Conservation (phyloP, 1,140 invertebrate species). For the Drosophila orena region DNA sequence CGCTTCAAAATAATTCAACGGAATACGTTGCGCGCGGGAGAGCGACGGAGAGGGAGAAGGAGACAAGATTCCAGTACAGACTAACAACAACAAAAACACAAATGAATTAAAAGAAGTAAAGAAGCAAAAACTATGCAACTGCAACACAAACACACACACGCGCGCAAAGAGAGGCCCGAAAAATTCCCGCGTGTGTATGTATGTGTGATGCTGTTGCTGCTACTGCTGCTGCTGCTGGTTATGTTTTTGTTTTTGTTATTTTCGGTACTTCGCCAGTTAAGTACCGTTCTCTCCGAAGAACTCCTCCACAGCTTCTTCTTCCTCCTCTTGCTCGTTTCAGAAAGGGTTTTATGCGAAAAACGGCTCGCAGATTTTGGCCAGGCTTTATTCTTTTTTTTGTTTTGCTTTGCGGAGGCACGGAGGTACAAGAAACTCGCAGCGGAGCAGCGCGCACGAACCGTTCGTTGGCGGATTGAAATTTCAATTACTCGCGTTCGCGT, state of each 20-base stretch:
- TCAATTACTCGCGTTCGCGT: background rate
- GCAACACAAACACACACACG: constrained; percentile 44
- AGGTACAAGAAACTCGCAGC: constrained; percentile 25
- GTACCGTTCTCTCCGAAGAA: constrained; percentile 32
- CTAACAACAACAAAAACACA: constrained; percentile 27
- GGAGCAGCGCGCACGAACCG: constrained; percentile 15
- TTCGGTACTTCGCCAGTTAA: constrained; percentile 8
- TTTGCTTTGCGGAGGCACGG: constrained; percentile 11
- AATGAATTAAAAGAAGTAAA: background rate
- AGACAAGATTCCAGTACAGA: constrained; percentile 45
- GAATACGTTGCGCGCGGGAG: constrained; percentile 47
- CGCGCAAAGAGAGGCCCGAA: constrained; percentile 15
- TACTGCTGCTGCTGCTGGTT: constrained; percentile 7
- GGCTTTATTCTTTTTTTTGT: constrained; percentile 8
- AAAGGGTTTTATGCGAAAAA: constrained; percentile 4
- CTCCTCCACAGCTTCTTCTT: background rate
- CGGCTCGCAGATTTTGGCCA: constrained; percentile 5
- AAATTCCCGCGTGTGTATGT: constrained; percentile 46
- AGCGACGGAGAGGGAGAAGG: background rate
- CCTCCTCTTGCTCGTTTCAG: background rate
- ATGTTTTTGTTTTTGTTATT: constrained; percentile 26
- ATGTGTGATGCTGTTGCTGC: constrained; percentile 36
- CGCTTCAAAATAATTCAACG: constrained; percentile 16
- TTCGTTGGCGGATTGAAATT: constrained; percentile 9
- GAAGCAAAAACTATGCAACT: constrained; percentile 44